Conservation (phyloP, 2,888 invertebrate species). For the Neoascia interrupta region DNA sequence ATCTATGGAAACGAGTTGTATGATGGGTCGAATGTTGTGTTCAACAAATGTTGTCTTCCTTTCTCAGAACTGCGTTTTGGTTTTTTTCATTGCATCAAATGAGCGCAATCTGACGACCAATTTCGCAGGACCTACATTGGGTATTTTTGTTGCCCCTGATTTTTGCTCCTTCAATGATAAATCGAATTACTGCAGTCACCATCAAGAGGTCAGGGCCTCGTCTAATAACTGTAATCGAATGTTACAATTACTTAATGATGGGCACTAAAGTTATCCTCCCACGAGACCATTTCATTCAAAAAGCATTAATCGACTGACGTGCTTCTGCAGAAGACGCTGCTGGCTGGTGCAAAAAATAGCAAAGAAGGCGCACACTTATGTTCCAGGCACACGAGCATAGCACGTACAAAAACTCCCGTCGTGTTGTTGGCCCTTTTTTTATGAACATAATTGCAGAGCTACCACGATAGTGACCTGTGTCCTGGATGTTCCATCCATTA, state of each 20-base stretch:
- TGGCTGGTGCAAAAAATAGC: slow-evolving; percentile 29
- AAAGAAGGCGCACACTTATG: slow-evolving; percentile 37
- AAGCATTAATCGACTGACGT: slow-evolving; percentile 56
- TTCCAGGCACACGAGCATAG: slow-evolving; percentile 40
- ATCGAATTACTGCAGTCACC: no score
- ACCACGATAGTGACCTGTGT: slow-evolving; percentile 46
- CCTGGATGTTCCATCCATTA: slow-evolving; percentile 58
- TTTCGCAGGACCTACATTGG: no score
- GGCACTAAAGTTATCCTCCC: slow-evolving; percentile 49
- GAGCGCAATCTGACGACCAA: no score
- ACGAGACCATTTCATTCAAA: slow-evolving; percentile 47
- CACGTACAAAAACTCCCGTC: slow-evolving; percentile 50
- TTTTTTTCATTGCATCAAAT: no score
- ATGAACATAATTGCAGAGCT: slow-evolving; percentile 52
- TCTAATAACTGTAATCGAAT: slow-evolving; percentile 61
- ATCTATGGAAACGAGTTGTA: slow-evolving; percentile 14
- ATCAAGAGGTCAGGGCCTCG: slow-evolving; percentile 2
- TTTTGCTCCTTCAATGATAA: no score
- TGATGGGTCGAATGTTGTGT: no score
- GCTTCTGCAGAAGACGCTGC: slow-evolving; percentile 32
- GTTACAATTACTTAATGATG: slow-evolving; percentile 58
- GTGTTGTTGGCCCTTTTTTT: slow-evolving; percentile 11
- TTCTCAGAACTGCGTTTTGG: no score
- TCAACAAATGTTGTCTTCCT: no score
- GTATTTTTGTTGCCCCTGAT: no score